phyloP scores from a whole-genome alignment of 2,888 invertebrate genomes.

The Erpobdella octoculata region DNA sequence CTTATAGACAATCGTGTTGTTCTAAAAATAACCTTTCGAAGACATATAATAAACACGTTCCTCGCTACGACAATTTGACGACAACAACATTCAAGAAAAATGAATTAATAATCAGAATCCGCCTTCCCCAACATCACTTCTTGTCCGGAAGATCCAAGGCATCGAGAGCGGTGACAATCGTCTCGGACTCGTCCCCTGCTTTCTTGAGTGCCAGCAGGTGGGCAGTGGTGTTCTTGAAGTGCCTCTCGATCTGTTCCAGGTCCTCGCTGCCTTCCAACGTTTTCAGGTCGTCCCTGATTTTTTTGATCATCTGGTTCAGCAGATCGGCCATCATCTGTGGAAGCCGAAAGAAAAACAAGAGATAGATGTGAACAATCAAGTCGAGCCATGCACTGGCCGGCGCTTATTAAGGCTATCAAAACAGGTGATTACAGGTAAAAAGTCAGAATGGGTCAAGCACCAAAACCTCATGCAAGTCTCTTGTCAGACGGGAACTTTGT shows the following conservation, averaged over 20 bases:
- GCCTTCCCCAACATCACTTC: not conserved
- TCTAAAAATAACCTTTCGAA: too few relatives aligned
- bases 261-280: slow-evolving; percentile 89
- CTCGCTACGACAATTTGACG: not conserved
- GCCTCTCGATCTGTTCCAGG: slow-evolving; percentile 89
- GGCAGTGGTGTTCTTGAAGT: slow-evolving; percentile 63
- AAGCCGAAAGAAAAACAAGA: not conserved
- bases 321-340: slow-evolving; percentile 62
- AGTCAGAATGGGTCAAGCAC: too few relatives aligned
- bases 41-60: not conserved
- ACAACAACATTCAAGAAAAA: not conserved
- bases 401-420: too few relatives aligned
- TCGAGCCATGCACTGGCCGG: too few relatives aligned
- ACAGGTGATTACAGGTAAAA: too few relatives aligned
- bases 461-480: not conserved
- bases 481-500: too few relatives aligned
- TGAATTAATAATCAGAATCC: not conserved
- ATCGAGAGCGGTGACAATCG: not conserved
- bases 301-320: slow-evolving; percentile 71
- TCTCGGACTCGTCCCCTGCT: slow-evolving; percentile 9
- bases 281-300: slow-evolving; percentile 84
- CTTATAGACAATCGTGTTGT: too few relatives aligned
- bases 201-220: slow-evolving; percentile 42
- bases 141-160: not conserved
- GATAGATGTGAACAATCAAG: not conserved